A percentile compares a stretch with the other conserved stretches of the same genome.
Conservation (phyloP, 2,888 invertebrate genomes). For the Ornithoptera alexandrae region DNA sequence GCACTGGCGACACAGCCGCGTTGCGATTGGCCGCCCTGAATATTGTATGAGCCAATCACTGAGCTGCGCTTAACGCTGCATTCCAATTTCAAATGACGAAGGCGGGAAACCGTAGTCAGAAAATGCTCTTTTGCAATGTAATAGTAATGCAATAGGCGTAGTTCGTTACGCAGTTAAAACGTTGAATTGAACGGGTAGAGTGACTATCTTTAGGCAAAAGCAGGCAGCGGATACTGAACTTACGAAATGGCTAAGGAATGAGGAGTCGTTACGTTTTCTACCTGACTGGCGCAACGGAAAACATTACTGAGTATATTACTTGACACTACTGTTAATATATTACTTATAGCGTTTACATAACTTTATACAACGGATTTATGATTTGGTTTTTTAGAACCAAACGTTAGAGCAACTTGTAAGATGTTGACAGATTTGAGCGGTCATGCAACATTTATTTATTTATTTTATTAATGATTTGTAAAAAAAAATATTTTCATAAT, state of each 20-base stretch:
- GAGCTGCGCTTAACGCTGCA: slow-evolving; percentile 75
- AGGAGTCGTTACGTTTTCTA: slow-evolving; percentile 31
- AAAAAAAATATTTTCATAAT: too few relatives aligned
- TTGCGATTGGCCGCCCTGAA: slow-evolving; percentile 76
- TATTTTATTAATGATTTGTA: too few relatives aligned
- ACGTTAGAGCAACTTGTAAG: not conserved
- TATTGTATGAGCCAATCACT: slow-evolving; percentile 80
- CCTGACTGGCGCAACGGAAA: slow-evolving; percentile 25
- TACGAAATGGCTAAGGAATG: slow-evolving; percentile 31
- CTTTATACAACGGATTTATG: not conserved
- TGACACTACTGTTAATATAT: slow-evolving; percentile 11
- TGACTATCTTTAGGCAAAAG: slow-evolving; percentile 29
- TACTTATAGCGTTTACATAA: not conserved
- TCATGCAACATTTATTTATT: too few relatives aligned
- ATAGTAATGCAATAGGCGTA: slow-evolving; percentile 37
- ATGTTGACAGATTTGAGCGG: too few relatives aligned
- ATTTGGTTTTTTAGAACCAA: not conserved
- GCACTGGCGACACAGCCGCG: slow-evolving; percentile 78
- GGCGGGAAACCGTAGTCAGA: slow-evolving; percentile 71
- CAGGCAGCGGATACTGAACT: slow-evolving; percentile 29
- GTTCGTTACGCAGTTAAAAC: slow-evolving; percentile 39
- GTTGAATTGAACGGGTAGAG: slow-evolving; percentile 25
- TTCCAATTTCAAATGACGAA: slow-evolving; percentile 78
- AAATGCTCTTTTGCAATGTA: slow-evolving; percentile 66
- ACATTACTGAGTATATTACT: slow-evolving; percentile 22